These are phyloP conservation scores for Hydrolagus colliei DNA, from an alignment of 2,797 vertebrate genomes.

Conservation along the genomic window DNA sequence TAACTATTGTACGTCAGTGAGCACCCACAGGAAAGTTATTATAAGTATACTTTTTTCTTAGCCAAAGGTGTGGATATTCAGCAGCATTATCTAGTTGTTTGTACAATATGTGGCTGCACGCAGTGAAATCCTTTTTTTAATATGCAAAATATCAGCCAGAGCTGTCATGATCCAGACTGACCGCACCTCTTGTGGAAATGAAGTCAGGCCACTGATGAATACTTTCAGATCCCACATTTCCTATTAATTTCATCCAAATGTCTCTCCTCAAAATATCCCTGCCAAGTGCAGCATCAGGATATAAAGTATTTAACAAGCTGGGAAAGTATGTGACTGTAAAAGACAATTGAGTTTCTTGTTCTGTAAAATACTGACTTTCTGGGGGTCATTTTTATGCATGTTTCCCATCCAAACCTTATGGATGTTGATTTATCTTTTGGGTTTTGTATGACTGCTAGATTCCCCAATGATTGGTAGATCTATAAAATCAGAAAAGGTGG, in stretches of 20 bases:
- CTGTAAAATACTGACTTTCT: slow-evolving; percentile 5
- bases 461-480: too few species aligned
- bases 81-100: background rate
- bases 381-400: slow-evolving; percentile 3
- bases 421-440: too few species aligned
- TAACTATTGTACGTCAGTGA: too few species aligned
- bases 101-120: background rate
- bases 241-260: background rate
- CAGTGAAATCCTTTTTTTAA: too few species aligned
- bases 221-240: background rate
- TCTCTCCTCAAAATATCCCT: background rate
- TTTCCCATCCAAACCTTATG: too few species aligned
- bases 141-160: too few species aligned
- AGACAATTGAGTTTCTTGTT: background rate
- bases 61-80: background rate
- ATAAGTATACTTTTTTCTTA: background rate
- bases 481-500: too few species aligned
- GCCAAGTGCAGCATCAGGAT: background rate
- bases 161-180: background rate
- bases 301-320: slow-evolving; percentile 20
- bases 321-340: slow-evolving; percentile 34
- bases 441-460: too few species aligned
- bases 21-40: background rate
- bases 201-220: background rate
- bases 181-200: too few species aligned